phyloP scores from a whole-genome alignment of 2,113 vertebrate species.

The Chionodraco myersi region DNA sequence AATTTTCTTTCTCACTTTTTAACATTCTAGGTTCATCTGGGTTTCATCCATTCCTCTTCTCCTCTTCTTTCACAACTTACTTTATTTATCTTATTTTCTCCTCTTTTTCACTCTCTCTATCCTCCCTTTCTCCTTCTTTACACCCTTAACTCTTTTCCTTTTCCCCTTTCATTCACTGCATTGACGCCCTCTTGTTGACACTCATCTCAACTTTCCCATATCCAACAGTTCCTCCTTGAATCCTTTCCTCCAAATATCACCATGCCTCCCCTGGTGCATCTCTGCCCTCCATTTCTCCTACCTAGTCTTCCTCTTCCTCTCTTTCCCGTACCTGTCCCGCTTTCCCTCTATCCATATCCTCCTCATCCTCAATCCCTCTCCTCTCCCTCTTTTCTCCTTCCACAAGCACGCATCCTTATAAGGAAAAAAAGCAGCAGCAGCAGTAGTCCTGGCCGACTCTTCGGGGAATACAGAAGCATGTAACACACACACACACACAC shows the following conservation, averaged over 20 bases:
- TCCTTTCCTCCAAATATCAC: background rate
- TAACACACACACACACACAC: slow-evolving; percentile 16
- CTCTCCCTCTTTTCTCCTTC: slow-evolving; percentile 47
- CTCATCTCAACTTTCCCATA: background rate
- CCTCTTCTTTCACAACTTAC: background rate
- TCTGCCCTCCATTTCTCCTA: background rate
- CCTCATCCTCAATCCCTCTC: slow-evolving; percentile 33
- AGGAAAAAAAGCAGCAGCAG: slow-evolving; percentile 76
- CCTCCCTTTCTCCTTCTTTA: background rate
- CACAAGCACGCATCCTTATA: slow-evolving; percentile 71
- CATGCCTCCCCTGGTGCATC: background rate
- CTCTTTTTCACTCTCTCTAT: background rate
- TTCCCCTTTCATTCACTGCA: background rate
- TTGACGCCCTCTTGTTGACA: background rate
- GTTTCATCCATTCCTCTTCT: slow-evolving; percentile 10
- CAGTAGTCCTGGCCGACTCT: slow-evolving; percentile 43
- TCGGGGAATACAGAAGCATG: slow-evolving; percentile 74
- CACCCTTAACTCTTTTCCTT: too few species aligned
- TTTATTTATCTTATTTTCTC: background rate
- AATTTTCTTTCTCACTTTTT: slow-evolving; percentile 15
- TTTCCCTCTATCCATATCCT: background rate
- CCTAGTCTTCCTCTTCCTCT: background rate
- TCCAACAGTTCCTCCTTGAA: background rate
- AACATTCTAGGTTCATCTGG: slow-evolving; percentile 2
- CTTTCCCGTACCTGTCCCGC: slow-evolving; percentile 1